Percentiles rank a stretch among this genome's conserved stretches.
Conservation (phyloP, 2,888 invertebrate genomes). For the Lutraria lutraria region DNA sequence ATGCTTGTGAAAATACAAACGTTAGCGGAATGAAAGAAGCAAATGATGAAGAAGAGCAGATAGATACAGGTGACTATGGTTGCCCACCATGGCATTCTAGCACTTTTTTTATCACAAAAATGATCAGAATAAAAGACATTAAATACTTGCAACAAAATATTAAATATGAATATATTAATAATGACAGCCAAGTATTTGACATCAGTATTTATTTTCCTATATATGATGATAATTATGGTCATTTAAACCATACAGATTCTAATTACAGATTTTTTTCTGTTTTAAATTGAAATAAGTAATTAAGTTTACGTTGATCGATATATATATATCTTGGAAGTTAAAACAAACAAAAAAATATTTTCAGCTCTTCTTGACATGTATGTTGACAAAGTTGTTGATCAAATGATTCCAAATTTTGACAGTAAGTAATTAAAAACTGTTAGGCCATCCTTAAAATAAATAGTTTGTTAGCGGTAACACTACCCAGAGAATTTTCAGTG, state of each 20-base stretch:
- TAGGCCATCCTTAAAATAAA: no score
- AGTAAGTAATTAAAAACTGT: constrained; percentile 7
- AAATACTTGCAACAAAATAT: no score
- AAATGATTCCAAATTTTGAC: constrained; percentile 55
- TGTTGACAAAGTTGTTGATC: constrained; percentile 57
- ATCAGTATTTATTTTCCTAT: no score
- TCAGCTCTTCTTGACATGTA: constrained; percentile 53
- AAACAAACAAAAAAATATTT: background rate
- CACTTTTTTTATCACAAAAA: background rate
- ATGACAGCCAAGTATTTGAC: no score
- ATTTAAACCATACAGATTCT: no score
- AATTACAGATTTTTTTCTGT: no score
- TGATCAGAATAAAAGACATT: background rate
- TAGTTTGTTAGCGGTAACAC: no score
- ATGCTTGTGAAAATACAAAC: background rate
- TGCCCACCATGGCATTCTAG: background rate
- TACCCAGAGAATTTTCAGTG: no score
- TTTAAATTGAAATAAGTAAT: background rate
- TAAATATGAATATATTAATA: no score
- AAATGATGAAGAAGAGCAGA: constrained; percentile 37
- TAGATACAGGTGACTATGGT: constrained; percentile 41
- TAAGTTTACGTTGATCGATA: background rate
- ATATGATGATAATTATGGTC: no score
- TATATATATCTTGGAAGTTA: no score
- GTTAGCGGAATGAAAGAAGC: background rate